Base-by-base conservation (phyloP, 2,797 vertebrate species). In the Hoplostethus mediterraneus region DNA sequence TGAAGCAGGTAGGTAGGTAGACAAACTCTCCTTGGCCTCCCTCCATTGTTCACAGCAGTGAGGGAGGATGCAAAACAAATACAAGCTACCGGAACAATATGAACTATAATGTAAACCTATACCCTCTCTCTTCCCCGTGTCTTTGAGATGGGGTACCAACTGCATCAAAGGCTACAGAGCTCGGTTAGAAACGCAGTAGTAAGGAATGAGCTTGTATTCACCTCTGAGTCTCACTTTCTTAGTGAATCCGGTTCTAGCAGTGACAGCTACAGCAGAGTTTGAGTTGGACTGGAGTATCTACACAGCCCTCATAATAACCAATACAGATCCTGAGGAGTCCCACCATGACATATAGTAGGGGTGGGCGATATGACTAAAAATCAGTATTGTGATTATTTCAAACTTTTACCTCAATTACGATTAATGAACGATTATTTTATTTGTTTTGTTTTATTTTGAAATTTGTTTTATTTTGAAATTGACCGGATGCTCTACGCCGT, bases 1-100 rank as follows among this genome's bases (percentile, higher is more conserved):
- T 71, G 44, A 53, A 82, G 63, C 59, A 79, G 63, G 59, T 75
- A 58, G 77, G 42, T 13, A 44, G 42, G 12, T 10, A 81, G 40
- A 65, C 72, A 70, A 67, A 55, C 72, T 38, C 53, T 74, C 13
- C 36, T 55, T 66, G 71, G 65, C 64, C 58, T 71, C 51, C 45
- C 63, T 55, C 51, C 68, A 77, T 73, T 28, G 63, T 70, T 71
- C 70, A 69, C n/a, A 71, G 57, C 30, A 38, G 47, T 2, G 25
- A 52, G 40, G 71, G 67, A 72, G 44, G 57, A 82, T 40, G 63
- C 60, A 62, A 71, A 80, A 66, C 49, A 28, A 28, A 28, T 21
- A 68, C 28, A 78, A 70, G 66, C 28, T 30, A 67, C 40, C 16
- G 16, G 1, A 73, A 33, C 7, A 72, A 38, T 25, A 68, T 58